A percentile compares a stretch with the other conserved stretches of the same genome.
phyloP scores from a whole-genome alignment of 2,888 invertebrate genomes.

The Baronia brevicornis region DNA sequence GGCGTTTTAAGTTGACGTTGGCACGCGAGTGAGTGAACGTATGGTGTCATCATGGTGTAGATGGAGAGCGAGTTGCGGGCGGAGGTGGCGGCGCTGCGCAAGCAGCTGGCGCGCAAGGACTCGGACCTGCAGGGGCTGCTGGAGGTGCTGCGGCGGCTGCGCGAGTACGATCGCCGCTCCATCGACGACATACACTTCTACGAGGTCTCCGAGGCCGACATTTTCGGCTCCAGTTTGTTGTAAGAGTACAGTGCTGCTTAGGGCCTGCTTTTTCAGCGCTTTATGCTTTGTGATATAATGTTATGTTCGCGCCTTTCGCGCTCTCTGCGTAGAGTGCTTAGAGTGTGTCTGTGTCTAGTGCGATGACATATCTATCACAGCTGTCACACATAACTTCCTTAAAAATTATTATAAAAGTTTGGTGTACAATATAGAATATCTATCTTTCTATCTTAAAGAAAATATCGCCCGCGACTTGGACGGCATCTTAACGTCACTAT shows the following conservation, averaged over 20 bases:
- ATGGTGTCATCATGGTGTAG: constrained; percentile 30
- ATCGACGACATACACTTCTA: constrained; percentile 71
- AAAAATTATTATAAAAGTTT: too few relatives aligned
- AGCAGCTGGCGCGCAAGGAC: constrained; percentile 60
- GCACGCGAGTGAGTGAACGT: constrained; percentile 34
- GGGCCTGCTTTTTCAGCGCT: too few relatives aligned
- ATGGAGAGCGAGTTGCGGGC: constrained; percentile 45
- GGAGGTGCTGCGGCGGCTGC: constrained; percentile 67
- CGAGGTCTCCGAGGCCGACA: constrained; percentile 64
- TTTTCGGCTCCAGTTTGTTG: constrained; percentile 51
- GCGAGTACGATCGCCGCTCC: constrained; percentile 65
- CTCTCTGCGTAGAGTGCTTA: too few relatives aligned
- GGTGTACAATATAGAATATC: too few relatives aligned
- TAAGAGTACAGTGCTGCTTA: constrained; percentile 35
- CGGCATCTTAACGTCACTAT: too few relatives aligned
- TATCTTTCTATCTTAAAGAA: too few relatives aligned
- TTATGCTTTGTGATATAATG: too few relatives aligned
- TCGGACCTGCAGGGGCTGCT: constrained; percentile 70
- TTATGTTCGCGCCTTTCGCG: too few relatives aligned
- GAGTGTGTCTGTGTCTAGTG: too few relatives aligned
- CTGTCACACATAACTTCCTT: too few relatives aligned
- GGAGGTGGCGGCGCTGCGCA: constrained; percentile 48
- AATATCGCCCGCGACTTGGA: too few relatives aligned
- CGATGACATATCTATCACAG: too few relatives aligned
- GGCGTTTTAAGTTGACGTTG: constrained; percentile 19